Evolutionary conservation across 1,140 invertebrate species (phyloP), one percentile per base, ranked within the genome.

Genomic region (Chionoecetes opilio): DNA sequence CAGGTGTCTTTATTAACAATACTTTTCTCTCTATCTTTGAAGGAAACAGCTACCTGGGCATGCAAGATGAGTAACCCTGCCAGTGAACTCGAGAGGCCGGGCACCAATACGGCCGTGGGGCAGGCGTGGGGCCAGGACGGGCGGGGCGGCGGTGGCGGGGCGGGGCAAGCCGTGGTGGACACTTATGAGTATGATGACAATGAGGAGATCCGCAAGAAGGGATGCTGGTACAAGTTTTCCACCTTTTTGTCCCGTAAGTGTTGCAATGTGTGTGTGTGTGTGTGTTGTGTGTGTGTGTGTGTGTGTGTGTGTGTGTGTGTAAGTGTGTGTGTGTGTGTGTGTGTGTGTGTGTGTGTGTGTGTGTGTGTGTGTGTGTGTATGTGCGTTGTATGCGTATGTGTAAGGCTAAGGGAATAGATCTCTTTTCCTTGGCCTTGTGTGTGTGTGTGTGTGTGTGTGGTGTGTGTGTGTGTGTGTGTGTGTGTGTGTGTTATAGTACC

Each of bases 161-260:
- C 86, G n/a, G 87, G 86, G 0, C 32, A 21, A n/a, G n/a, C 41
- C 2, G 82, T 11, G 82, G 26, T 37, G 35, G 93, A 94, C 82
- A 37, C 38, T 34, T 95, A 92, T 34, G 89, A 95, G 82, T 85
- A 63, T 35, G 90, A 95, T 35, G 82, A 82, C 63, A 87, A 38
- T 31, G 94, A 95, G 90, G 75, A 82, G 82, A 95, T 92, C 82
- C 37, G 84, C 31, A 95, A 91, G 89, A 95, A 95, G 32, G 94
- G 94, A 87, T 95, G 94, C 46, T 95, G 94, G 94, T 92, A 95
- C 90, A 87, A 41, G 21, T 95, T 91, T 88, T 92, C 94, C 82
- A 92, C 89, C 82, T 95, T 90, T 46, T 38, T 95, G 41, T 92
- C 90, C 46, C 94, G 94, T 95, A 41, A 95, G 94, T 53, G 46